These are phyloP conservation scores for Drosophila anomalata DNA, from an alignment of 2,888 invertebrate genomes.

Conservation along the genomic window DNA sequence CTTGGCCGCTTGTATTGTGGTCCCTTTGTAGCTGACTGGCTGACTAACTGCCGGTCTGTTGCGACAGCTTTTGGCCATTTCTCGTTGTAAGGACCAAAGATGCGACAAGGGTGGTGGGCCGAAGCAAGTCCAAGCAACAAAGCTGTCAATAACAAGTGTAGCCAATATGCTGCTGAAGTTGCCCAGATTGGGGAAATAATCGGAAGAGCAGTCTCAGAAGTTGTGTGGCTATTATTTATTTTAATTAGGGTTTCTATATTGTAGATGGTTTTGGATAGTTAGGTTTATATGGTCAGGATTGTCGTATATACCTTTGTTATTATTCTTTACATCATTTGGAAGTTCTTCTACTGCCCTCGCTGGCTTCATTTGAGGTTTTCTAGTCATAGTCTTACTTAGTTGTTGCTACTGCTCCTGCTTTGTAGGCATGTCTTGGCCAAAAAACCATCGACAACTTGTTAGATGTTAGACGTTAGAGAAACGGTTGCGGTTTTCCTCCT, in stretches of 20 bases:
- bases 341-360: slow-evolving; percentile 1
- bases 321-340: neutral
- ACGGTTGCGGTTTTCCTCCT: slow-evolving; percentile 31
- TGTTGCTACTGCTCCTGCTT: slow-evolving; percentile 29
- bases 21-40: slow-evolving; percentile 52
- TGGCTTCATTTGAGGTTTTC: slow-evolving; percentile 5
- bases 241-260: neutral
- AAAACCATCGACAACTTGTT: slow-evolving; percentile 61
- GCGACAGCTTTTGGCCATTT: slow-evolving; percentile 56
- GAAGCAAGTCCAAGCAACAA: slow-evolving; percentile 53
- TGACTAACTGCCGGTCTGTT: slow-evolving; percentile 58
- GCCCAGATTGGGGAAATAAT: slow-evolving; percentile 29
- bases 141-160: slow-evolving; percentile 68
- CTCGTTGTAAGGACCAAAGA: slow-evolving; percentile 29
- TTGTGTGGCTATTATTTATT: neutral
- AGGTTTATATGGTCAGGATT: neutral
- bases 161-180: slow-evolving; percentile 60
- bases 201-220: slow-evolving; percentile 28
- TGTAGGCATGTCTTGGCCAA: slow-evolving; percentile 31
- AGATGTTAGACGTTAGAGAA: slow-evolving; percentile 52
- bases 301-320: neutral
- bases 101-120: slow-evolving; percentile 7
- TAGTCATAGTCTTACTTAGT: slow-evolving; percentile 27
- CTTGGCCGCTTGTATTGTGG: slow-evolving; percentile 18
- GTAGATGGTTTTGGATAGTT: neutral